A percentile compares a stretch with the other conserved stretches of the same genome.
Conservation (phyloP, 2,797 vertebrate species). For the Peromyscus aztecus region DNA sequence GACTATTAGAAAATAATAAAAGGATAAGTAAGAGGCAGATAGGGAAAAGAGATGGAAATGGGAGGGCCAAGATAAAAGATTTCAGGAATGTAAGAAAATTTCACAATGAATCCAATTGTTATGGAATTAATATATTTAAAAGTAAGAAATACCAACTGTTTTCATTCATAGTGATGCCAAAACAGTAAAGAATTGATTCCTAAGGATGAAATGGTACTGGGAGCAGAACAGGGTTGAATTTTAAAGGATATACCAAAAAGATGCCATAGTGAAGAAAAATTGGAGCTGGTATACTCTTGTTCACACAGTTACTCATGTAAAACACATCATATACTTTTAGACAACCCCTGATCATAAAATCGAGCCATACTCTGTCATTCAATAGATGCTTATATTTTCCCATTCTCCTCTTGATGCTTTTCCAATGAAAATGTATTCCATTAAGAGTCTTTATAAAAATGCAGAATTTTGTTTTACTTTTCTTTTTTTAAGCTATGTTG, state of each 20-base stretch:
- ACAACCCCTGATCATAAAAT: background rate
- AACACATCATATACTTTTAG: background rate
- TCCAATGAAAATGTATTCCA: background rate
- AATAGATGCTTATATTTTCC: background rate
- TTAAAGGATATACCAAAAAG: background rate
- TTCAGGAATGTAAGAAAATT: background rate
- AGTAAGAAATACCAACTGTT: background rate
- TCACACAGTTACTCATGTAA: background rate
- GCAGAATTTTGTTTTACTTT: conserved; percentile 92
- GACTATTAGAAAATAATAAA: background rate
- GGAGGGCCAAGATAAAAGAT: background rate
- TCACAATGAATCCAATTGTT: background rate
- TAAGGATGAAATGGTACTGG: background rate
- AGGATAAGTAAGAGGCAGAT: too few relatives aligned
- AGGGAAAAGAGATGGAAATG: background rate
- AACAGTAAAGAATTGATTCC: background rate
- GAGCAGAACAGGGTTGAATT: background rate
- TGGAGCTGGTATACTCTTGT: background rate
- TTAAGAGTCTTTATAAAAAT: conserved; percentile 94
- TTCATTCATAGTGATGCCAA: background rate
- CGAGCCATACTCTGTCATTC: rapidly evolving
- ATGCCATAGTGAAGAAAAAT: background rate
- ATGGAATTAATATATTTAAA: background rate
- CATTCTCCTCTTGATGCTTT: background rate
- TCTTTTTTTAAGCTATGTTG: conserved; percentile 75